phyloP scores from a whole-genome alignment of 2,797 vertebrate genomes.

The Microcaecilia unicolor region DNA sequence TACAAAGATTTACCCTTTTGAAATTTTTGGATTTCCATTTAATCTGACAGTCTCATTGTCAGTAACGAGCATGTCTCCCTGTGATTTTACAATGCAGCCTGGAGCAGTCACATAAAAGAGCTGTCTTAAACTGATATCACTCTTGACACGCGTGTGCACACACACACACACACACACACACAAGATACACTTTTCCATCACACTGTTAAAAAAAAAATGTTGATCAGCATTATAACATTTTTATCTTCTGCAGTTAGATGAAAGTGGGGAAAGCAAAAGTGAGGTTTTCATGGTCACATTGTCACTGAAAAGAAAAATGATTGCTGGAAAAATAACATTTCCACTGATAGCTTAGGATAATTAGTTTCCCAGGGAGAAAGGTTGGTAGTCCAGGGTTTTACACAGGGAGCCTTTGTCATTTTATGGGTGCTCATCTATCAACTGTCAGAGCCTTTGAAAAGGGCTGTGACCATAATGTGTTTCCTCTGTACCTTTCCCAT shows the following conservation, averaged over 20 bases:
- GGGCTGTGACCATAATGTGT: slow-evolving; percentile 52
- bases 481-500: slow-evolving; percentile 62
- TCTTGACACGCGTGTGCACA: background rate
- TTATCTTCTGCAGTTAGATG: background rate
- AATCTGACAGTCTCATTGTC: no score
- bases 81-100: no score
- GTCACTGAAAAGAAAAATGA: slow-evolving; percentile 36
- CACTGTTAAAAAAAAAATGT: background rate
- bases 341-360: slow-evolving; percentile 48
- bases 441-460: slow-evolving; percentile 71
- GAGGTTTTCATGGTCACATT: slow-evolving; percentile 16
- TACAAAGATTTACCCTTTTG: no score
- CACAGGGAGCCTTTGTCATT: slow-evolving; percentile 63
- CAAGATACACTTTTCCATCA: background rate
- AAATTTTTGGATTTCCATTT: no score
- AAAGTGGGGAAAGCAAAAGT: slow-evolving; percentile 3
- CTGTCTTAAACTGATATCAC: background rate
- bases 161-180: no score
- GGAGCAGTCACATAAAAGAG: background rate
- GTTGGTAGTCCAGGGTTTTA: slow-evolving; percentile 42
- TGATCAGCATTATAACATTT: background rate
- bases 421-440: slow-evolving; percentile 76
- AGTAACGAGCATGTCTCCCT: no score
- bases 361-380: slow-evolving; percentile 68
- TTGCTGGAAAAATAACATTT: slow-evolving; percentile 58